phyloP scores from a whole-genome alignment of 1,140 invertebrate species.

The Schlechtendalia chinensis region DNA sequence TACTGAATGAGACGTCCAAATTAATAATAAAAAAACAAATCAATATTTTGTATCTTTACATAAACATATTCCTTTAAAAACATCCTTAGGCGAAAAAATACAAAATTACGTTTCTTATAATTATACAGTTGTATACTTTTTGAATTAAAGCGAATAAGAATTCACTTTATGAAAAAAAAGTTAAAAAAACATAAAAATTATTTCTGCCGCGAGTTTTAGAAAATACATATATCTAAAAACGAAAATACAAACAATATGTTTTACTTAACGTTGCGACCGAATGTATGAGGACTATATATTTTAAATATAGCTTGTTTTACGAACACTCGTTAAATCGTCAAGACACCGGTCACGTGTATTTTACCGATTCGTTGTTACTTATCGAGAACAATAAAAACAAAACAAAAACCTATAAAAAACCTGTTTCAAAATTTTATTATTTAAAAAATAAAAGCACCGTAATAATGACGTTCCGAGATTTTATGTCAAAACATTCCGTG shows the following conservation, averaged over 20 bases:
- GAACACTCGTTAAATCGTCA: slow-evolving; percentile 1
- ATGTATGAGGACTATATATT: neutral
- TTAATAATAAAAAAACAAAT: no score
- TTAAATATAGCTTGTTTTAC: slow-evolving; percentile 1
- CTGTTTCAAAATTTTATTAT: neutral
- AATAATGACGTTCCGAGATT: neutral
- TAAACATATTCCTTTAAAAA: no score
- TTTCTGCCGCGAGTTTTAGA: no score
- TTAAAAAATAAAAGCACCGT: neutral
- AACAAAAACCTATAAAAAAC: neutral
- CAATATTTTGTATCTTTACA: no score
- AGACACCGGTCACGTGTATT: neutral
- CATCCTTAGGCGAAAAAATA: no score
- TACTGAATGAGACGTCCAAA: no score
- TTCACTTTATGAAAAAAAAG: no score
- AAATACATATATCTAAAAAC: no score
- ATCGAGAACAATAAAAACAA: neutral
- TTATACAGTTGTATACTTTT: no score
- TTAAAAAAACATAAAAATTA: no score
- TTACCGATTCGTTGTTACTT: neutral
- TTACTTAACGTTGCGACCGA: neutral
- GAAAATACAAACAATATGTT: neutral
- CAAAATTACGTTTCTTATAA: no score
- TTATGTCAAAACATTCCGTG: neutral
- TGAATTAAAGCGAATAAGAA: no score